These are phyloP conservation scores for Bombus soroeensis DNA, from an alignment of 1,140 invertebrate genomes.

Conservation along the genomic window DNA sequence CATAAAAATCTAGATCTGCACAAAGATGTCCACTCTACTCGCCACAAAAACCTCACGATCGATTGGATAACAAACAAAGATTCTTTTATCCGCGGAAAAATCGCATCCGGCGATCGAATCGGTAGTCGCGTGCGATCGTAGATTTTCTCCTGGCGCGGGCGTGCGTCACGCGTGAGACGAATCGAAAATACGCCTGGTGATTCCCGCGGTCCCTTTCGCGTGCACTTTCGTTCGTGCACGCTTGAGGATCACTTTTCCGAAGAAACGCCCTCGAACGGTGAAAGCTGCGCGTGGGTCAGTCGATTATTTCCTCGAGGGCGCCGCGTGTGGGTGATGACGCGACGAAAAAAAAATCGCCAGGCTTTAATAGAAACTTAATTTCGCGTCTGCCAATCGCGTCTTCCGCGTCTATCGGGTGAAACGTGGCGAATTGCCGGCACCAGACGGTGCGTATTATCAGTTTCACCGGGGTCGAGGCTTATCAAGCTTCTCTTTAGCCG, in stretches of 20 bases:
- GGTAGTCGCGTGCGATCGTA: not conserved
- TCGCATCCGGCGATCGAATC: not conserved
- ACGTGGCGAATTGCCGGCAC: conserved; percentile 3
- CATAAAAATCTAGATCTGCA: too few species aligned
- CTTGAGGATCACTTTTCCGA: conserved; percentile 59
- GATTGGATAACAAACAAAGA: not conserved
- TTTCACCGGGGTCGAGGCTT: conserved; percentile 3
- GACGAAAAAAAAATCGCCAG: not conserved
- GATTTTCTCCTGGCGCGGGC: not conserved
- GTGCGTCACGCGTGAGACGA: conserved; percentile 52
- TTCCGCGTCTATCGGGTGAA: conserved; percentile 2
- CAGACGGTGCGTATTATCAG: conserved; percentile 5
- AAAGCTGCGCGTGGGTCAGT: conserved; percentile 45
- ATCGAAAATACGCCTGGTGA: conserved; percentile 54
- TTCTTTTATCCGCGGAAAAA: not conserved
- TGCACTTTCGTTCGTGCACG: conserved; percentile 52
- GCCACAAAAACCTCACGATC: not conserved
- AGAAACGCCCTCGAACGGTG: conserved; percentile 67
- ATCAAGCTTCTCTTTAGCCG: not conserved
- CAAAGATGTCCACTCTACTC: not conserved
- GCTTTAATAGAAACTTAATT: conserved; percentile 44
- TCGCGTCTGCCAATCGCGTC: not conserved
- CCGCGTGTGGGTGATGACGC: conserved; percentile 35
- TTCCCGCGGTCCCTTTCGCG: conserved; percentile 16
- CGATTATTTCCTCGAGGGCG: conserved; percentile 46